A percentile compares a stretch with the other conserved stretches of the same genome.
Conservation (phyloP, 1,140 invertebrate genomes). For the Solen grandis region DNA sequence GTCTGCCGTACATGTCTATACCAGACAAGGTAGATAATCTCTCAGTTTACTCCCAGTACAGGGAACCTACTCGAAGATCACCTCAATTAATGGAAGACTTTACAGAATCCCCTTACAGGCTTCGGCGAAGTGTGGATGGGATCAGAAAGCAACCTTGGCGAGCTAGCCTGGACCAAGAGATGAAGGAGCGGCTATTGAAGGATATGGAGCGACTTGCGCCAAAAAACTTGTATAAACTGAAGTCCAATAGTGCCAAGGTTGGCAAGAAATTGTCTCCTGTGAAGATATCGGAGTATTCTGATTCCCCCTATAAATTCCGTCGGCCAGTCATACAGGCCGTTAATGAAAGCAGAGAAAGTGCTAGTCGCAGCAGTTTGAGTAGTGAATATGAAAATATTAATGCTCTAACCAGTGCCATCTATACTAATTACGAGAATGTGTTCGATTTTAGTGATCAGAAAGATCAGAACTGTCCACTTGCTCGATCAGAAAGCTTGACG, state of each 20-base stretch:
- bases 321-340: neutral
- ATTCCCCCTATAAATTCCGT: conserved; percentile 62
- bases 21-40: too few species aligned
- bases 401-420: neutral
- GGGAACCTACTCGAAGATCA: too few species aligned
- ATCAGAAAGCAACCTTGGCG: conserved; percentile 53
- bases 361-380: neutral
- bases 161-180: conserved; percentile 50
- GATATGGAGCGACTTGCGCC: conserved; percentile 43
- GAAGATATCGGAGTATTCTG: conserved; percentile 42
- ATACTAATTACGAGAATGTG: conserved; percentile 1
- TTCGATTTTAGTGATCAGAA: neutral
- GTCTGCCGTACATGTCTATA: too few species aligned
- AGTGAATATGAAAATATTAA: conserved; percentile 36
- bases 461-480: conserved; percentile 9
- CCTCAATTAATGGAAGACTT: neutral
- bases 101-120: conserved; percentile 56
- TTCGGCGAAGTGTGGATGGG: conserved; percentile 62
- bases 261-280: conserved; percentile 40
- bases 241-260: conserved; percentile 13
- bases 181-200: conserved; percentile 3
- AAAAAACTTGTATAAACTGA: conserved; percentile 41
- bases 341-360: neutral
- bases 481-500: conserved; percentile 38
- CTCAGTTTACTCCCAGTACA: too few species aligned